A percentile compares a stretch with the other conserved stretches of the same genome.
Evolutionary conservation across 2,888 invertebrate species (phyloP).

Genomic region (Chelonus formosanus): DNA sequence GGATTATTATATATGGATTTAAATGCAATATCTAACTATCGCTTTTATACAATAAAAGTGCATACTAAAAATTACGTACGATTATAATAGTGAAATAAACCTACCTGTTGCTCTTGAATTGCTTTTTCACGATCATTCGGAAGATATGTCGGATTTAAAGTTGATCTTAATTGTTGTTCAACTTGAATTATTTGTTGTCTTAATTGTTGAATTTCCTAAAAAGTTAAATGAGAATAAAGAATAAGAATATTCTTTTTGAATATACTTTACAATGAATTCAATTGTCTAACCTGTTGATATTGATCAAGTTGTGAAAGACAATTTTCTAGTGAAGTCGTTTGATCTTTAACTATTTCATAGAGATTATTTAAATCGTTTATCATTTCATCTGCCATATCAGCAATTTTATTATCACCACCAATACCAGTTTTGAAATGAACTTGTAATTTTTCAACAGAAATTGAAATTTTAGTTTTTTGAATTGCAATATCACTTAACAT

Average conservation of each 20-base stretch:
- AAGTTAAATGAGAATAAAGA: slow-evolving; percentile 28
- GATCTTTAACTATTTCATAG: slow-evolving; percentile 70
- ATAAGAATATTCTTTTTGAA: too few species aligned
- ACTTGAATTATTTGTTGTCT: slow-evolving; percentile 86
- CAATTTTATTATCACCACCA: slow-evolving; percentile 80
- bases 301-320: slow-evolving; percentile 87
- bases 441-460: slow-evolving; percentile 90
- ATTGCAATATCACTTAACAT: slow-evolving; percentile 86
- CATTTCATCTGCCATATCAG: slow-evolving; percentile 76
- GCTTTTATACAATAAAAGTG: slow-evolving; percentile 52
- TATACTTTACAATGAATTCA: background rate
- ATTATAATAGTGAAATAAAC: slow-evolving; percentile 53
- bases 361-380: slow-evolving; percentile 76
- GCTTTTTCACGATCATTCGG: slow-evolving; percentile 85
- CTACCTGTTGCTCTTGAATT: slow-evolving; percentile 88
- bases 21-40: slow-evolving; percentile 52
- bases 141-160: slow-evolving; percentile 83
- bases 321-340: slow-evolving; percentile 75
- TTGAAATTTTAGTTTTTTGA: slow-evolving; percentile 87
- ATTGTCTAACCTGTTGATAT: slow-evolving; percentile 74
- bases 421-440: slow-evolving; percentile 90
- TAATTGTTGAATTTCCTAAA: slow-evolving; percentile 81
- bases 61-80: slow-evolving; percentile 45
- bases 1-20: slow-evolving; percentile 62
- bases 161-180: slow-evolving; percentile 85